Conservation (phyloP, 2,888 invertebrate genomes). For the Drosophila mimetica region DNA sequence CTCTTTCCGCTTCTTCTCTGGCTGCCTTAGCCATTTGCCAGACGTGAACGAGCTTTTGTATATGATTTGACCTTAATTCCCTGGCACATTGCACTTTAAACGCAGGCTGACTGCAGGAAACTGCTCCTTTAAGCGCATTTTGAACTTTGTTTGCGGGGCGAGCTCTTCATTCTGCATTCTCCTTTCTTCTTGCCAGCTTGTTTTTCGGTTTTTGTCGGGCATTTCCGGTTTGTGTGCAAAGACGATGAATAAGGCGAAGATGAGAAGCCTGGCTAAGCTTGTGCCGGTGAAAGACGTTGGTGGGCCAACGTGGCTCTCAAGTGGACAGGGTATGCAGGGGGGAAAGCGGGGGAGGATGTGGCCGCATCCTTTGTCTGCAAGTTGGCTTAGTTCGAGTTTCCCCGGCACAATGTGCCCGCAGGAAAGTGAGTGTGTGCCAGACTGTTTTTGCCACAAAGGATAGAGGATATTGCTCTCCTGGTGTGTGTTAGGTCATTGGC, state of each 20-base stretch:
- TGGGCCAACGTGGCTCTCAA: constrained; percentile 32
- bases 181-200: constrained; percentile 2
- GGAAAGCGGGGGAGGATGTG: not conserved
- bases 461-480: constrained; percentile 38
- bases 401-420: constrained; percentile 58
- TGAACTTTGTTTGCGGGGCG: constrained; percentile 51
- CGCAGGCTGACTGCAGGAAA: constrained; percentile 25
- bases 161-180: not conserved
- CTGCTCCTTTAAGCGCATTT: constrained; percentile 45
- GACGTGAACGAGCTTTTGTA: constrained; percentile 49
- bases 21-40: constrained; percentile 13
- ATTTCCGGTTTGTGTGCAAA: constrained; percentile 62
- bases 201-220: constrained; percentile 42
- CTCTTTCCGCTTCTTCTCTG: constrained; percentile 1
- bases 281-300: constrained; percentile 45
- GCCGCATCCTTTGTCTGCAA: constrained; percentile 54
- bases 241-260: constrained; percentile 35
- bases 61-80: constrained; percentile 77
- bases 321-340: constrained; percentile 33
- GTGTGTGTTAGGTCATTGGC: constrained; percentile 59
- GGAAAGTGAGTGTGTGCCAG: constrained; percentile 63
- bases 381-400: constrained; percentile 38
- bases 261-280: constrained; percentile 37
- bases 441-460: constrained; percentile 44
- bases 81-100: constrained; percentile 74